Base-by-base conservation (phyloP, 2,888 invertebrate species). In the Adelognathus sp. region DNA sequence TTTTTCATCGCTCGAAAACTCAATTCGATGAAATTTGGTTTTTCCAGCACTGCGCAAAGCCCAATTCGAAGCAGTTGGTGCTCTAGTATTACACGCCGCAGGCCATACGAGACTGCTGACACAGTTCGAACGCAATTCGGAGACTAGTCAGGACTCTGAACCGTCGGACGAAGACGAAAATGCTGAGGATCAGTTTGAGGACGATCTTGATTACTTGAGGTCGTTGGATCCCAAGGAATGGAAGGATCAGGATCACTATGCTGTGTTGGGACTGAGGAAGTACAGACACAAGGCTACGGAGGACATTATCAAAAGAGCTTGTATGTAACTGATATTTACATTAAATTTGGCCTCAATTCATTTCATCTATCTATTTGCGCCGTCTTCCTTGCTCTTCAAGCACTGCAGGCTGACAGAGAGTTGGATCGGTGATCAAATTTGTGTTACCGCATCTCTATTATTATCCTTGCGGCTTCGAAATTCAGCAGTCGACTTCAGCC, bases 191-290 rank as follows among this genome's bases (percentile, higher is more conserved):
- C 92, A 93, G 70, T 93, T 94, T 83, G 94, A 96, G 80, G 96
- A 96, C 84, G 96, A 98, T 91, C 94, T 97, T 6, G 94, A 95
- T 73, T 97, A 97, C 90, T 93, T 99, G 80, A 94, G 96, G 82
- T 97, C 97, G 77, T 92, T 99, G 82, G 97, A 99, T 92, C 99
- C 99, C 1, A 98, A 97, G 91, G 97, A 98, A 88, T 99, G 98
- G 98, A 99, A 98, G 93, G 95, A 97, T 86, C 99, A 99, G 92
- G 99, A 99, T 92, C 99, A 99, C 91, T 99, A 99, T 92, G 96
- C 96, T 39, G 98, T 99, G 14, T 93, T 99, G 78, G 99, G 99
- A 63, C 94, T 99, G 86, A 95, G 95, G 85, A 95, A 95, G 80
- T 92, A 96, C 63, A 94, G 99, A 76, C 95, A 95, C 91, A 95